Conservation (phyloP, 2,888 invertebrate genomes). For the Pachycephus smyrnensis region DNA sequence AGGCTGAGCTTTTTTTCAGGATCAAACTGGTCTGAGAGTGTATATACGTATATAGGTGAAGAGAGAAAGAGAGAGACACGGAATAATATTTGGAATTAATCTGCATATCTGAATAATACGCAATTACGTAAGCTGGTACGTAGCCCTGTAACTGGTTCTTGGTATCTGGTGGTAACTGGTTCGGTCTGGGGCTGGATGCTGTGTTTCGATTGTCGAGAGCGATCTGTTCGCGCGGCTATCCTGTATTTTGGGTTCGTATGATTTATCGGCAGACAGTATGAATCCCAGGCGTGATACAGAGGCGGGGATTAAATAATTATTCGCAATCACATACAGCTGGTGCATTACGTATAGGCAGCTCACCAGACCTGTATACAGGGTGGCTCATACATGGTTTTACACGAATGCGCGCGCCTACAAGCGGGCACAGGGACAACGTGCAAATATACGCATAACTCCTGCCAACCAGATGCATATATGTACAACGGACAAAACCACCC, state of each 20-base stretch:
- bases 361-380: background rate
- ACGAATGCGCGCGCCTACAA: conserved; percentile 16
- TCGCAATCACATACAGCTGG: conserved; percentile 55
- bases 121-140: background rate
- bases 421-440: conserved; percentile 5
- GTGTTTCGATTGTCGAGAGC: background rate
- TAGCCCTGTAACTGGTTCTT: background rate
- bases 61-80: background rate
- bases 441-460: conserved; percentile 21
- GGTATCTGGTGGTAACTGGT: background rate
- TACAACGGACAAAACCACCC: background rate
- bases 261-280: conserved; percentile 53
- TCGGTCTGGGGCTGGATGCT: background rate
- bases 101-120: background rate
- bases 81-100: background rate
- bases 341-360: conserved; percentile 41
- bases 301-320: conserved; percentile 57
- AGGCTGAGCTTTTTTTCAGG: background rate
- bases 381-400: conserved; percentile 27
- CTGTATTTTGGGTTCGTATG: conserved; percentile 22
- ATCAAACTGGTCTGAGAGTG: too few relatives aligned
- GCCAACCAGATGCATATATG: conserved; percentile 9
- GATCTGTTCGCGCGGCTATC: background rate
- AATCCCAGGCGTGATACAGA: conserved; percentile 42
- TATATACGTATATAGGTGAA: too few relatives aligned